phyloP scores from a whole-genome alignment of 2,888 invertebrate genomes.

The Lepidochitona cinerea region DNA sequence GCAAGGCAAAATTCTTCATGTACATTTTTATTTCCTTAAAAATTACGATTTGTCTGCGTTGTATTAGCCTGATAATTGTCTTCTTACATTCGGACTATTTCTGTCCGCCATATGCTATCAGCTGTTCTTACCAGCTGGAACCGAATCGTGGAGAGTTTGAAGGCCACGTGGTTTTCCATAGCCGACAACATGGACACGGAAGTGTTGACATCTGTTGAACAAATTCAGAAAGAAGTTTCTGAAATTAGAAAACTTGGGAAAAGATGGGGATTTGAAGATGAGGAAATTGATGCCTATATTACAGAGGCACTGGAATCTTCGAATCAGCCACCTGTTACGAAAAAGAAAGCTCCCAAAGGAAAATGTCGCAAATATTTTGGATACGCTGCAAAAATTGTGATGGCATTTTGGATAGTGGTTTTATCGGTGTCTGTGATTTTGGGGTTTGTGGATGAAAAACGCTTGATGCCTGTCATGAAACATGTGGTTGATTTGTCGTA shows the following conservation, averaged over 20 bases:
- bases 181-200: neutral
- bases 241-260: constrained; percentile 39
- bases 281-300: constrained; percentile 40
- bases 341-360: constrained; percentile 24
- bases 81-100: no score
- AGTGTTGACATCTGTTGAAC: neutral
- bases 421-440: constrained; percentile 10
- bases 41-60: no score
- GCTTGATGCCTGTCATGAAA: constrained; percentile 23
- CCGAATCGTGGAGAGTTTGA: neutral
- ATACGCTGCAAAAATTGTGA: constrained; percentile 14
- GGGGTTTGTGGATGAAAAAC: constrained; percentile 23
- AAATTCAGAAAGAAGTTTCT: constrained; percentile 30
- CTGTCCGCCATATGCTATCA: no score
- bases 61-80: no score
- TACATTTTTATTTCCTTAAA: no score
- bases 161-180: neutral
- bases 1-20: no score
- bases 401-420: constrained; percentile 17
- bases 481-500: constrained; percentile 35
- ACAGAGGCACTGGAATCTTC: constrained; percentile 34
- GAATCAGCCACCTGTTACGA: neutral
- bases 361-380: constrained; percentile 36
- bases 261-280: constrained; percentile 43
- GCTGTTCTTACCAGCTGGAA: no score